Evolutionary conservation across 2,113 vertebrate genomes (phyloP).

Genomic region (Cyprinus carpio): DNA sequence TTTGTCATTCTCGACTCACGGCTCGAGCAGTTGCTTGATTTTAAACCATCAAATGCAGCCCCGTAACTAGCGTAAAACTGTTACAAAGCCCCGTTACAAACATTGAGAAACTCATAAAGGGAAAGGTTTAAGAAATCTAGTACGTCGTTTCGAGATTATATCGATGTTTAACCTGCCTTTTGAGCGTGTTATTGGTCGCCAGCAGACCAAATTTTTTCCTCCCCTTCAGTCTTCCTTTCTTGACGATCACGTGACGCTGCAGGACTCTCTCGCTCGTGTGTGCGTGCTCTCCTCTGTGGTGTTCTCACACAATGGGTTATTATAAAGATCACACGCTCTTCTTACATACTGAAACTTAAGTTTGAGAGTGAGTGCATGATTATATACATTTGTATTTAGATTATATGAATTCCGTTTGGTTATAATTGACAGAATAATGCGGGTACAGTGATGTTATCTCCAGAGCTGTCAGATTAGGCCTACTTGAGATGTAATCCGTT

Average conservation of each 20-base stretch:
- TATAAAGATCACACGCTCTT: not conserved
- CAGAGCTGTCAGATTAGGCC: too few species aligned
- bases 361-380: not conserved
- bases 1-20: not conserved
- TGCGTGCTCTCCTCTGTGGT: not conserved
- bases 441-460: not conserved
- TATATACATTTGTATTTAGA: not conserved
- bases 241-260: constrained; percentile 25
- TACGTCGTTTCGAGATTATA: not conserved
- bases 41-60: not conserved
- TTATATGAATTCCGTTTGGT: not conserved
- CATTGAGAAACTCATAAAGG: not conserved
- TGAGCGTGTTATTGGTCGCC: not conserved
- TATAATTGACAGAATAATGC: too few species aligned
- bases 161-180: not conserved
- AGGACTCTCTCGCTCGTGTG: not conserved
- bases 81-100: not conserved
- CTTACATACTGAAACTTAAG: not conserved
- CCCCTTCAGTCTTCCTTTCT: not conserved
- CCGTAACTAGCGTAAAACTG: not conserved
- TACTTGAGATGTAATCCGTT: too few species aligned
- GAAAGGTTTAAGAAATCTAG: not conserved
- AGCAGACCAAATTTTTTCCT: not conserved
- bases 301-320: not conserved
- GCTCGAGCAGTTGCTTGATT: not conserved